Evolutionary conservation across 2,113 vertebrate species (phyloP).

Genomic region (Siphamia tubifer): DNA sequence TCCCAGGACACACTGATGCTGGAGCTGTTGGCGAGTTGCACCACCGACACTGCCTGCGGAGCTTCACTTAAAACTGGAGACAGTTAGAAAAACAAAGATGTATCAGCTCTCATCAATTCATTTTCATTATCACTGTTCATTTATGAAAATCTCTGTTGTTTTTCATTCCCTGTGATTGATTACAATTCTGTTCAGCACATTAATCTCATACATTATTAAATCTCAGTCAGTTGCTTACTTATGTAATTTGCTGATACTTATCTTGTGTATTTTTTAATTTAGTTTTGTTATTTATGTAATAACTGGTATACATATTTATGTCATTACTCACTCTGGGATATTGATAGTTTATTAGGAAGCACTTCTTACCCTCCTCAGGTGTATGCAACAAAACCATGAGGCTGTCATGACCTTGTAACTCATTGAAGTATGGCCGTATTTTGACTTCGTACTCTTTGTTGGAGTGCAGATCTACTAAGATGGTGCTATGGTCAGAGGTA

Average conservation of each 20-base stretch:
- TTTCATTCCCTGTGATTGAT: no score
- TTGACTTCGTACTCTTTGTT: conserved; percentile 90
- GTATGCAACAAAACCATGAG: conserved; percentile 78
- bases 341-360: not conserved
- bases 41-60: conserved; percentile 86
- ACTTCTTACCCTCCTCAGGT: conserved; percentile 87
- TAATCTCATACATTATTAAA: no score
- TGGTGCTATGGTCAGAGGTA: conserved; percentile 70
- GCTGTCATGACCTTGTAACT: conserved; percentile 89
- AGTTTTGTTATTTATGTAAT: no score
- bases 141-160: not conserved
- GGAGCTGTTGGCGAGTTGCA: conserved; percentile 87
- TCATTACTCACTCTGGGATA: not conserved
- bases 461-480: conserved; percentile 83
- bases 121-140: not conserved
- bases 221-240: no score
- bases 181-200: no score
- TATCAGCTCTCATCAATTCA: not conserved
- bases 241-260: no score
- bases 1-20: conserved; percentile 93
- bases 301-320: no score
- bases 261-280: no score
- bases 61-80: conserved; percentile 84
- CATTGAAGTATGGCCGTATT: conserved; percentile 88
- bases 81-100: not conserved